Evolutionary conservation across 37 sponge, comb jelly and placozoan genomes (phyloP), one percentile per base, ranked within the genome.

Genomic region (Spongia lamella): DNA sequence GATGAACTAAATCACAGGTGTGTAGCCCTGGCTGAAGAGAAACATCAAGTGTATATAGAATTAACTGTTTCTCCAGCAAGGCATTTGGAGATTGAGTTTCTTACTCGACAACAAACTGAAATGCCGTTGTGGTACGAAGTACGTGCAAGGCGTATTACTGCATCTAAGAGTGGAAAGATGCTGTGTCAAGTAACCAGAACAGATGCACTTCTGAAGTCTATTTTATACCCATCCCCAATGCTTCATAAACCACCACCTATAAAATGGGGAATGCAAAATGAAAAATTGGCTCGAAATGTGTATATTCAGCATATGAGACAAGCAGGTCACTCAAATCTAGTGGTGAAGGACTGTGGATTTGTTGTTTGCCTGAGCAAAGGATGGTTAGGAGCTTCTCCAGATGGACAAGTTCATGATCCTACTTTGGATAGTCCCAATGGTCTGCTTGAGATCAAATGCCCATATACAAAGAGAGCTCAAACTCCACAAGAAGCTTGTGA

Each of bases 361-460:
- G 31, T 67, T n/a, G 39, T 76, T 11, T 32, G 36, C 15, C 47
- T 49, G 7, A 20, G 21, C 25, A 1, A 76, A 19, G 50, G 64
- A 35, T 76, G 47, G 39, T 22, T 62, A 21, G 79, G 79, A 66
- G 58, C 79, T 21, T 68, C 69, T 14, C 79, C 79, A 38, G 79
- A 78, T 78, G 79, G 79, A 4, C 37, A 2, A 33, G 68, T 78
- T 9, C 49, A 7, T 30, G 79, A 66, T 67, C 1, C 22, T 36
- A 9, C 50, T 27, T 6, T 53, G 14, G 53, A 22, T 19, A 37
- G 50, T 9, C 21, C 21, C 21, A 16, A 53, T 57, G 79, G 75
- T 25, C 20, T 85, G 27, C 20, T 79, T 9, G 86, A 85, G 36
- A 75, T 86, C 62, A 86, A 86, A 26, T 80, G 81, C 50, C 81